A percentile compares a stretch with the other conserved stretches of the same genome.
Evolutionary conservation across 1,140 invertebrate genomes (phyloP).

Genomic region (Aplysia californica): DNA sequence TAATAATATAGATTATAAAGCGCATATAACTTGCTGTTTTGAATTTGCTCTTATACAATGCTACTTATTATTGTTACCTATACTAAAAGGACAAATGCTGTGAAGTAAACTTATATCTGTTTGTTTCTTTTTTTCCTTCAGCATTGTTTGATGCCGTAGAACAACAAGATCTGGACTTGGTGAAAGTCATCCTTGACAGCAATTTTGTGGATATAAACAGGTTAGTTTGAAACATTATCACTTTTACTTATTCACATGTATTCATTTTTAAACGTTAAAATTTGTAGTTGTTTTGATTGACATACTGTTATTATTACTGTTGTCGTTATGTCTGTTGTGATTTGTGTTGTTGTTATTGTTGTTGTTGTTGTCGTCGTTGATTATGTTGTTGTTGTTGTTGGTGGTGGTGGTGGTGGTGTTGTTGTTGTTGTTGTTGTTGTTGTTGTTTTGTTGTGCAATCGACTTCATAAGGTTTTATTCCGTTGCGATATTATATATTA

Average conservation of each 20-base stretch:
- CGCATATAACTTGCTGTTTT: too few species aligned
- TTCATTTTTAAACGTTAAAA: too few species aligned
- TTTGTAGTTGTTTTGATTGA: background rate
- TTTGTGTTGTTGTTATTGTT: background rate
- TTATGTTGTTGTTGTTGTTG: background rate
- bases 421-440: background rate
- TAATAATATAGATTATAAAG: too few species aligned
- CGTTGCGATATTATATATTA: too few species aligned
- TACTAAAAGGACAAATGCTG: constrained; percentile 13
- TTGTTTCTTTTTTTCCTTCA: constrained; percentile 59
- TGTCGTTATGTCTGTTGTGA: background rate
- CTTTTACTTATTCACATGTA: background rate
- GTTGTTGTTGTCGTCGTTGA: too few species aligned
- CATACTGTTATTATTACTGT: background rate
- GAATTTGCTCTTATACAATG: background rate
- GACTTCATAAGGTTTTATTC: background rate
- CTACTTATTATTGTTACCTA: background rate
- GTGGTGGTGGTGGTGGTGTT: too few species aligned
- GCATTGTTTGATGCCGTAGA: constrained; percentile 92
- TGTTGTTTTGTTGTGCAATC: background rate
- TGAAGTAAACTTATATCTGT: constrained; percentile 6
- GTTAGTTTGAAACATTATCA: constrained; percentile 70
- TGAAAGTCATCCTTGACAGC: constrained; percentile 87
- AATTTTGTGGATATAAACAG: constrained; percentile 93
- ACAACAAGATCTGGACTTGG: constrained; percentile 91